phyloP scores from a whole-genome alignment of 1,140 invertebrate species.

The Paramacrobiotus metropolitanus region DNA sequence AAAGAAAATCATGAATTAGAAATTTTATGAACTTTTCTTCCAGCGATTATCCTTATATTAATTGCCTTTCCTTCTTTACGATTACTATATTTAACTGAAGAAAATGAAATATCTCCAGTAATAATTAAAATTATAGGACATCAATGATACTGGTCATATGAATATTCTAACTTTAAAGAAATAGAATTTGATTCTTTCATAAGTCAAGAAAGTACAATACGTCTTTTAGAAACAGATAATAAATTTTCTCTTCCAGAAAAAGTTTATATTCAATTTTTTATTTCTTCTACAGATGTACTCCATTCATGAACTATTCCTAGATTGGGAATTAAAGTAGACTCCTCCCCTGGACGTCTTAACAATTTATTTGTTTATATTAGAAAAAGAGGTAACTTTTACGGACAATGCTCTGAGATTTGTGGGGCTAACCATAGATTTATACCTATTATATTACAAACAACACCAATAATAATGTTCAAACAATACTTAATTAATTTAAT shows the following conservation, averaged over 20 bases:
- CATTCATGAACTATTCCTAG: constrained; percentile 38
- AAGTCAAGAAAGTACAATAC: constrained; percentile 27
- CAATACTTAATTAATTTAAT: constrained; percentile 1
- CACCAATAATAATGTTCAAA: constrained; percentile 13
- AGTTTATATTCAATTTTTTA: constrained; percentile 27
- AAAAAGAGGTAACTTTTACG: constrained; percentile 34
- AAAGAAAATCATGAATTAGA: constrained; percentile 31
- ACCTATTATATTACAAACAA: constrained; percentile 36
- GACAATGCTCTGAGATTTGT: constrained; percentile 55
- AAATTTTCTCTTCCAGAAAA: constrained; percentile 28
- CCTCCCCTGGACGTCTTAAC: constrained; percentile 38
- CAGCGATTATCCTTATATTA: constrained; percentile 34
- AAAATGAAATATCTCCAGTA: constrained; percentile 27
- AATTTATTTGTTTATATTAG: constrained; percentile 31
- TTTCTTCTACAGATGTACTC: constrained; percentile 35
- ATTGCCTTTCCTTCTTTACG: constrained; percentile 34
- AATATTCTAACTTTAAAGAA: constrained; percentile 34
- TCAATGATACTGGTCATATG: constrained; percentile 43
- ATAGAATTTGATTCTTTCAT: constrained; percentile 39
- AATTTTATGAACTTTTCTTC: constrained; percentile 36
- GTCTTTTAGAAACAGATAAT: constrained; percentile 38
- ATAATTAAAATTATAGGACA: constrained; percentile 35
- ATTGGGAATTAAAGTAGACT: constrained; percentile 38
- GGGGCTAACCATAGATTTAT: constrained; percentile 48
- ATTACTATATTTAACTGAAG: constrained; percentile 35